Evolutionary conservation across 2,888 invertebrate species (phyloP), one percentile per base, ranked within the genome.

Genomic region (Eubasilissa splendida): DNA sequence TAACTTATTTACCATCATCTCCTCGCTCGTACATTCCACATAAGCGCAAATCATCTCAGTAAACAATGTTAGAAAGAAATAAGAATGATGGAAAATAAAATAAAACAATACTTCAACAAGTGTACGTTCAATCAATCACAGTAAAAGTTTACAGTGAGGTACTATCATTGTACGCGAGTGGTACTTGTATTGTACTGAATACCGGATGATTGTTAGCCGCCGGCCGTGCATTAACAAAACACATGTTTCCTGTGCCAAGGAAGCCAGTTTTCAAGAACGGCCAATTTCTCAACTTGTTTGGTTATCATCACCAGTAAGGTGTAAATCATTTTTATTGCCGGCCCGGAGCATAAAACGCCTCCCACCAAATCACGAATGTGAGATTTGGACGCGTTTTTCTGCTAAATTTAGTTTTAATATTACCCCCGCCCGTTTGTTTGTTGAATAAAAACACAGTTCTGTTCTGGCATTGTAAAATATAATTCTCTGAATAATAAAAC

Each of bases 321-420:
- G 42, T 81, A 83, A 83, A 83, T 83, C 83, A 83, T 81, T 83
- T 83, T 83, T 83, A 83, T 83, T 65, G 79, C 79, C 71, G 52
- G 60, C 73, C 33, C 42, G 58, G 65, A 74, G 65, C 76, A 80
- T 76, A 79, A 77, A 78, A 52, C 65, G 70, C 78, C 78, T 78
- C 78, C 68, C 63, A 76, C 78, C 75, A 60, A 78, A 78, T 79
- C 79, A 82, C 76, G 79, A 81, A 76, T 60, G 76, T 42, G 75
- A 70, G 70, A 70, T 70, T 70, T 70, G 70, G 53, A 70, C 70
- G 66, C 65, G 59, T 83, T 83, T 81, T 83, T 83, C 81, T 81
- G 81, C 76, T 83, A 83, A 83, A 83, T 83, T 83, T 81, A 81
- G 77, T 83, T 83, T 83, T 83, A 83, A 83, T 82, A 82, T 78